These are phyloP conservation scores for Diadromus collaris DNA, from an alignment of 2,888 invertebrate genomes.

Conservation along the genomic window DNA sequence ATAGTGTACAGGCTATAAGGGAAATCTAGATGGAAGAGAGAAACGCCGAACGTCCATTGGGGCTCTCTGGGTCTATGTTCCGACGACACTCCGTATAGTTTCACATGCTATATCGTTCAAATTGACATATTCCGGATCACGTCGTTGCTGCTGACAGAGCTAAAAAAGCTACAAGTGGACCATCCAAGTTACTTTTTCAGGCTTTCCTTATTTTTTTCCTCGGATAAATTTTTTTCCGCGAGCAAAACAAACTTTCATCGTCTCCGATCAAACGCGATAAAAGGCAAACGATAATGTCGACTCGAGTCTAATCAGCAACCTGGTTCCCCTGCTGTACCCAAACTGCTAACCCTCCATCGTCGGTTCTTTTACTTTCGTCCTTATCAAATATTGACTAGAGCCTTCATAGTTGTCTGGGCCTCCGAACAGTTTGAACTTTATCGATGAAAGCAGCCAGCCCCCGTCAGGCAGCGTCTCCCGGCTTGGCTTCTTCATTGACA, in stretches of 20 bases:
- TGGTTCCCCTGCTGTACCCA: slow-evolving; percentile 9
- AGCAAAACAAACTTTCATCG: slow-evolving; percentile 33
- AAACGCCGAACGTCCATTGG: slow-evolving; percentile 34
- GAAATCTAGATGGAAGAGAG: slow-evolving; percentile 41
- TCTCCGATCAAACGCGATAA: slow-evolving; percentile 44
- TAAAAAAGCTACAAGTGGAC: slow-evolving; percentile 26
- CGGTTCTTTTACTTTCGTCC: slow-evolving; percentile 56
- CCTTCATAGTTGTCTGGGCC: slow-evolving; percentile 29
- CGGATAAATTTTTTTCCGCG: neutral
- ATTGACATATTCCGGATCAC: neutral
- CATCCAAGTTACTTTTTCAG: slow-evolving; percentile 10
- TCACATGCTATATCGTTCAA: slow-evolving; percentile 1
- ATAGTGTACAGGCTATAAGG: slow-evolving; percentile 65
- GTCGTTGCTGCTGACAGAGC: slow-evolving; percentile 7
- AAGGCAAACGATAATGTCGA: slow-evolving; percentile 53
- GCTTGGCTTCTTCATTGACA: slow-evolving; percentile 4
- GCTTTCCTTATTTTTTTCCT: neutral
- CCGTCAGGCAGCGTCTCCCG: slow-evolving; percentile 18
- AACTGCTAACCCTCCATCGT: slow-evolving; percentile 47
- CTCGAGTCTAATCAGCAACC: slow-evolving; percentile 46
- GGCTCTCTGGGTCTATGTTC: slow-evolving; percentile 23
- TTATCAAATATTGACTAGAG: slow-evolving; percentile 57
- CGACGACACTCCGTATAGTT: slow-evolving; percentile 2
- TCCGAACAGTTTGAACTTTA: slow-evolving; percentile 40
- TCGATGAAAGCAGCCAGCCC: slow-evolving; percentile 25